phyloP scores from a whole-genome alignment of 2,797 vertebrate species.

The Ctenopoma kingsleyae region DNA sequence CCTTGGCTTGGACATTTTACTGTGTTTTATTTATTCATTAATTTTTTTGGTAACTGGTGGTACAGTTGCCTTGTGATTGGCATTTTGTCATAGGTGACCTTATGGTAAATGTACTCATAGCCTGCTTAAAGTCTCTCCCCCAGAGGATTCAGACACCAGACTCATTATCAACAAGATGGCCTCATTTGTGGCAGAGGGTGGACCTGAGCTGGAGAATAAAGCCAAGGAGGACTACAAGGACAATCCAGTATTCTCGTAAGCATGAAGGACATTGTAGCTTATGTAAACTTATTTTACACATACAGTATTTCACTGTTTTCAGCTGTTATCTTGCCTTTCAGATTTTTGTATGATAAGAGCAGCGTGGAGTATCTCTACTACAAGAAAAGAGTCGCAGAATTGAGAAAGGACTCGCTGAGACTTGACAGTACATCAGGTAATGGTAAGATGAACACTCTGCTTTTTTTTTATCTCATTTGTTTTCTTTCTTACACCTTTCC shows the following conservation, averaged over 20 bases:
- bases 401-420: conserved; percentile 83
- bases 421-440: conserved; percentile 65
- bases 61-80: conserved; percentile 85
- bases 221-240: conserved; percentile 96
- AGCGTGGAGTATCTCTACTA: conserved; percentile 96
- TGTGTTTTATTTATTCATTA: too few relatives aligned
- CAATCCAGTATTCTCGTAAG: conserved; percentile 94
- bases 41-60: too few relatives aligned
- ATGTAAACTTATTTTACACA: background rate
- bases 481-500: conserved; percentile 4
- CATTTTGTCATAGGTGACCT: conserved; percentile 86
- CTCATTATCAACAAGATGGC: conserved; percentile 97
- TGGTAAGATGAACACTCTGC: conserved; percentile 63
- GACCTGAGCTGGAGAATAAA: conserved; percentile 92
- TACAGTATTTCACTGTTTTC: conserved; percentile 9
- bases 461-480: conserved; percentile 3
- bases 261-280: conserved; percentile 13
- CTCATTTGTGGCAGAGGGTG: conserved; percentile 95
- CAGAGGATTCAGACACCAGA: conserved; percentile 94
- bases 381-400: conserved; percentile 93
- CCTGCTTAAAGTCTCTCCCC: conserved; percentile 99
- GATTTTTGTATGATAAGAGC: conserved; percentile 95
- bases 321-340: conserved; percentile 53
- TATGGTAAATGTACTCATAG: conserved; percentile 95
- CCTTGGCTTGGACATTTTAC: conserved; percentile 54